Evolutionary conservation across 2,113 vertebrate species (phyloP), one percentile per base, ranked within the genome.

Genomic region (Enhydra lutris): DNA sequence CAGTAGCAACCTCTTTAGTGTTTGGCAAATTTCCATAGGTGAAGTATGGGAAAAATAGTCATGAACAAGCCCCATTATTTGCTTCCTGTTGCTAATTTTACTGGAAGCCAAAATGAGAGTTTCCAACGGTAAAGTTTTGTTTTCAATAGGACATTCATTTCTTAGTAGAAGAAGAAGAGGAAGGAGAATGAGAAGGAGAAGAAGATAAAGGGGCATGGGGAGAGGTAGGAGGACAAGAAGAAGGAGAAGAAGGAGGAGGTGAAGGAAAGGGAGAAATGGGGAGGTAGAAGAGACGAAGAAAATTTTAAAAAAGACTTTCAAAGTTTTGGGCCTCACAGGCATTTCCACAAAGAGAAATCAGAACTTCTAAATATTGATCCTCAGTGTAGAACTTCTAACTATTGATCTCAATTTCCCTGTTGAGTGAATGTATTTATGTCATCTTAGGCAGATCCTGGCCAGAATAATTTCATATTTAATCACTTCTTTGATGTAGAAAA

Each of bases 391-490:
- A 47, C 45, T 45, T 96, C 9, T 50, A 79, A 79, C 12, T 83
- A 18, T 95, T 39, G 76, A 89, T 87, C 11, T 87, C 80, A 8
- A 4, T 81, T 90, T 94, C 21, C 7, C 17, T 59, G 36, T 50
- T 21, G 78, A 82, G 12, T 91, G 18, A 15, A 85, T 69, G 9
- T 12, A 36, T 31, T 94, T 36, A 76, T 79, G 23, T 11, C 12
- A 34, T 80, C 23, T 1, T 42, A 7, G 36, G 47, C 39, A 69
- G 61, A 91, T 36, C 21, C 84, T 82, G 59, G 59, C 18, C 55
- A 84, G 63, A 71, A 57, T 50, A 20, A 96, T 94, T 97, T 97
- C 73, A 81, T 86, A 88, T 55, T 88, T 52, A 88, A 52, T 90
- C 52, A 57, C 15, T 5, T 93, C 31, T 78, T 92, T 42, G 79